phyloP scores from a whole-genome alignment of 2,888 invertebrate species.

The Calameuta idolon region DNA sequence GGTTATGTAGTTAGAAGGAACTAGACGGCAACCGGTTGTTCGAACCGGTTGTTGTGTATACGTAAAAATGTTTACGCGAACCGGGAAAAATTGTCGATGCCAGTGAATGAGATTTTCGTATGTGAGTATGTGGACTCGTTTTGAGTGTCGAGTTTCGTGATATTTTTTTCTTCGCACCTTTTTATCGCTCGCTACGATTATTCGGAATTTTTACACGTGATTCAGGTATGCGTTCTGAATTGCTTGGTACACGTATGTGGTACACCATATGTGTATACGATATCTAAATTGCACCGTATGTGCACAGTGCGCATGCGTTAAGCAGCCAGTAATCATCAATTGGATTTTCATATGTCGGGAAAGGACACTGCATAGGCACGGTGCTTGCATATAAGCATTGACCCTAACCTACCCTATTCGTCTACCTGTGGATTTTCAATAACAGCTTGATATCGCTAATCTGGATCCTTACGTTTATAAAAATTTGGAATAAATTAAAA shows the following conservation, averaged over 20 bases:
- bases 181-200: neutral
- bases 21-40: neutral
- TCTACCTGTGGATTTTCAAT: too few species aligned
- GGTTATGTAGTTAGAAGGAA: neutral
- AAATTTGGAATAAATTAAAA: too few species aligned
- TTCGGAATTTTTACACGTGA: neutral
- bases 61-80: neutral
- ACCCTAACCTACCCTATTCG: too few species aligned
- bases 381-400: too few species aligned
- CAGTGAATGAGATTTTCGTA: neutral
- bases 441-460: too few species aligned
- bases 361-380: too few species aligned
- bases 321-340: slow-evolving; percentile 29
- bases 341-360: slow-evolving; percentile 40
- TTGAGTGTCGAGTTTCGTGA: neutral
- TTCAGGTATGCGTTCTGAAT: neutral
- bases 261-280: neutral
- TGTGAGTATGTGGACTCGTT: neutral
- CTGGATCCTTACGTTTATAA: too few species aligned
- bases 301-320: neutral
- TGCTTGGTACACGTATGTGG: neutral
- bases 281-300: neutral
- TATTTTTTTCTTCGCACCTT: neutral
- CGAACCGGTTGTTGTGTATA: neutral
- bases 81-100: neutral